A percentile compares a stretch with the other conserved stretches of the same genome.
These are phyloP conservation scores for Hyles lineata DNA, from an alignment of 2,888 invertebrate species.

Conservation along the genomic window DNA sequence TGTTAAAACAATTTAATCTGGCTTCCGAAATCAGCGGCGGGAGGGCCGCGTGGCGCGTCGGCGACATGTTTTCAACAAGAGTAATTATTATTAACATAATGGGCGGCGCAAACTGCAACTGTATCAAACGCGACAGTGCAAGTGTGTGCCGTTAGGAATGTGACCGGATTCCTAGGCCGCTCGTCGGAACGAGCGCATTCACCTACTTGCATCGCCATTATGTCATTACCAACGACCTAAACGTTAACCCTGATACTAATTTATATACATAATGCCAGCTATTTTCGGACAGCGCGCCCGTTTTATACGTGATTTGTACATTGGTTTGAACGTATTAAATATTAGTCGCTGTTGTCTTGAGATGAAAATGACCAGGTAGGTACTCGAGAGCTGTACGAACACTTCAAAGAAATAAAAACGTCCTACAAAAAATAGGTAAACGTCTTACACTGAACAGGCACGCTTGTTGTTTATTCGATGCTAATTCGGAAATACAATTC, in stretches of 20 bases:
- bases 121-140: conserved; percentile 67
- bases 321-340: background rate
- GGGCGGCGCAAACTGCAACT: conserved; percentile 53
- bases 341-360: background rate
- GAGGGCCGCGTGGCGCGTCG: background rate
- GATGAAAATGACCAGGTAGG: conserved; percentile 6
- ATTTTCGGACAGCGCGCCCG: conserved; percentile 12
- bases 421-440: conserved; percentile 7
- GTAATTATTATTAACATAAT: conserved; percentile 53
- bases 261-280: conserved; percentile 19
- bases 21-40: background rate
- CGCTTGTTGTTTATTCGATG: conserved; percentile 5
- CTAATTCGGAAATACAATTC: background rate
- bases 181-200: conserved; percentile 61
- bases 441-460: conserved; percentile 2
- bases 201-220: conserved; percentile 70
- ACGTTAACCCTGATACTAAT: conserved; percentile 54
- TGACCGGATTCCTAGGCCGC: conserved; percentile 72
- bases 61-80: conserved; percentile 40
- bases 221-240: conserved; percentile 75
- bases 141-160: conserved; percentile 76
- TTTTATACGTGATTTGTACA: conserved; percentile 4
- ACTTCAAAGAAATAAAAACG: conserved; percentile 17
- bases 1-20: background rate
- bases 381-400: background rate